Conservation (phyloP, 2,797 vertebrate species). For the Muraenolepis orangiensis region DNA sequence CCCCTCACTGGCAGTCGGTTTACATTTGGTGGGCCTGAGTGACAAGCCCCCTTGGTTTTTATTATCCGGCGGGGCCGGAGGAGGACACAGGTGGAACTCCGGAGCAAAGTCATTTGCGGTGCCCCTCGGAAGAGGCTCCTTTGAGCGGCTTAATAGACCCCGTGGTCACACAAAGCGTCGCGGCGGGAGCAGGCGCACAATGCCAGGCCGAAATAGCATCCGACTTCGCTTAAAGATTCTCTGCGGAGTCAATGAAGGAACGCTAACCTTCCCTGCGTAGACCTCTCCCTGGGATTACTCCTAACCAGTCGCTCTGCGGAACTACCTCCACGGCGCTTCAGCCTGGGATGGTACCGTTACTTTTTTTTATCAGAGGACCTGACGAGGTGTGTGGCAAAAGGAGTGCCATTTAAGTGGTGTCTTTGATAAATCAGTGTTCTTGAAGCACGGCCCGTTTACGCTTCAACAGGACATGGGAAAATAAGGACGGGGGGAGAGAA, state of each 20-base stretch:
- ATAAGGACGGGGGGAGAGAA: constrained; percentile 67
- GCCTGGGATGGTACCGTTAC: constrained; percentile 66
- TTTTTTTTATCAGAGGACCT: constrained; percentile 71
- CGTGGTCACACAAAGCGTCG: constrained; percentile 54
- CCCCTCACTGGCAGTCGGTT: constrained; percentile 23
- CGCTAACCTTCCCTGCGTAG: constrained; percentile 64
- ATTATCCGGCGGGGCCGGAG: constrained; percentile 48
- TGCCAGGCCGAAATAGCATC: constrained; percentile 59
- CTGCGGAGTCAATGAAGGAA: constrained; percentile 58
- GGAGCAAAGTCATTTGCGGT: constrained; percentile 65
- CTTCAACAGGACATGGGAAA: constrained; percentile 72
- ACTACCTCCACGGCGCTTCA: constrained; percentile 52
- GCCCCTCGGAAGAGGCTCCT: constrained; percentile 56
- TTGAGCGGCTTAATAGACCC: constrained; percentile 58
- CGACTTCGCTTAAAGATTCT: constrained; percentile 58
- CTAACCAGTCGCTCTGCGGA: constrained; percentile 70
- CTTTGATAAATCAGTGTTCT: constrained; percentile 75
- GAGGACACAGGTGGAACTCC: constrained; percentile 58
- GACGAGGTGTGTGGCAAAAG: constrained; percentile 31
- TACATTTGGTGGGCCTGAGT: constrained; percentile 37
- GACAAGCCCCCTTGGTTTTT: constrained; percentile 53
- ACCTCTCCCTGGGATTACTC: constrained; percentile 71
- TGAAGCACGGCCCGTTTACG: constrained; percentile 71
- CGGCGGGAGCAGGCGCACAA: constrained; percentile 58
- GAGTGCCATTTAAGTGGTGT: constrained; percentile 71